These are phyloP conservation scores for Arctocebus calabarensis DNA, from an alignment of 2,797 vertebrate species.

Conservation along the genomic window DNA sequence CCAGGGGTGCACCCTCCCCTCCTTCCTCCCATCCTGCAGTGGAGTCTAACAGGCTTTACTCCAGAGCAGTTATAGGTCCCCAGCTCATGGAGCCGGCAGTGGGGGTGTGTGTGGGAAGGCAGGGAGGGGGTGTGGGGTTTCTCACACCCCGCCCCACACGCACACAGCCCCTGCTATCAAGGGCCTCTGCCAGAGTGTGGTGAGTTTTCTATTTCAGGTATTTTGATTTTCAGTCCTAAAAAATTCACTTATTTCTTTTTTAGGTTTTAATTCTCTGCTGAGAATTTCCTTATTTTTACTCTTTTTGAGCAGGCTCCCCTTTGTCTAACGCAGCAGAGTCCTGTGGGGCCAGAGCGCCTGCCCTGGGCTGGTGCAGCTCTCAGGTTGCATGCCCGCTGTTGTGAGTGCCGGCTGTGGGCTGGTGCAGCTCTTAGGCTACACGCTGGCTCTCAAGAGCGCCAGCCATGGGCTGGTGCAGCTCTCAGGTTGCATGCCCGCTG, in stretches of 20 bases:
- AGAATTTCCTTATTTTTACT: background rate
- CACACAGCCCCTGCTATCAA: accelerated
- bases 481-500: background rate
- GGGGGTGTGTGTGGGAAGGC: too few relatives aligned
- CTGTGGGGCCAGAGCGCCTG: accelerated
- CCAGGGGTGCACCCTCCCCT: background rate
- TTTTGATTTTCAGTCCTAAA: background rate
- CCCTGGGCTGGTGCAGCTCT: background rate
- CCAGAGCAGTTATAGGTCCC: background rate
- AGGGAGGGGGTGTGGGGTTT: too few relatives aligned
- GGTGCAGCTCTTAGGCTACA: background rate
- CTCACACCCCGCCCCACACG: accelerated
- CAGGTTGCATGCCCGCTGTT: too few relatives aligned
- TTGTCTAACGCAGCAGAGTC: accelerated
- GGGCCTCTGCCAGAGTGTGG: too few relatives aligned
- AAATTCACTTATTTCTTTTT: background rate
- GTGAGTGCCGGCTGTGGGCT: accelerated
- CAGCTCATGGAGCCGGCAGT: too few relatives aligned
- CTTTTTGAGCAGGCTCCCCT: background rate
- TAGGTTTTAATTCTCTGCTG: background rate
- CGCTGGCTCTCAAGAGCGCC: too few relatives aligned
- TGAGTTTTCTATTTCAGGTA: background rate
- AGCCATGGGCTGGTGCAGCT: too few relatives aligned
- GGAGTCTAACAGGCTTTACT: background rate
- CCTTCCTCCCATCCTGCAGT: background rate